Conservation (phyloP, 2,797 vertebrate species). For the Pampus argenteus region DNA sequence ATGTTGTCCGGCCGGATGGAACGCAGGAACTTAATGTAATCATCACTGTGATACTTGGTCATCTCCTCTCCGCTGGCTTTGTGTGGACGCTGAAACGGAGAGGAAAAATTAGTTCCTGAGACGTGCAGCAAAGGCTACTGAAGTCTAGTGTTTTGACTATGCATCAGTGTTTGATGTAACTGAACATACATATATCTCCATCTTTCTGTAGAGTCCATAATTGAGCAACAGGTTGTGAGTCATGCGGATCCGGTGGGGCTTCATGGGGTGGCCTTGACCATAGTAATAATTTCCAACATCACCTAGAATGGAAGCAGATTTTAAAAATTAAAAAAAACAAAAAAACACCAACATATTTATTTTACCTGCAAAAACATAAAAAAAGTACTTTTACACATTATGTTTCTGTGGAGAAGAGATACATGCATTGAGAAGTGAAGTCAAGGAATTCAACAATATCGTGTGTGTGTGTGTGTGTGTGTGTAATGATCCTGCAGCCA, state of each 20-base stretch:
- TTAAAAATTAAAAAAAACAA: neutral
- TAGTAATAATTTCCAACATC: conserved; percentile 98
- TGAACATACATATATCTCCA: conserved; percentile 95
- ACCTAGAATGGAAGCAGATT: conserved; percentile 78
- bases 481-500: neutral
- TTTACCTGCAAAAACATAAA: neutral
- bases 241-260: conserved; percentile 96
- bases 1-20: conserved; percentile 99
- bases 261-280: conserved; percentile 97
- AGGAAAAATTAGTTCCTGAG: neutral
- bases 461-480: neutral
- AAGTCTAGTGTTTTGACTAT: neutral
- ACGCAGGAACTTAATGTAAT: conserved; percentile 98
- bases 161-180: neutral
- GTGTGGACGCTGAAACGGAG: conserved; percentile 91
- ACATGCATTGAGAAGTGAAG: neutral
- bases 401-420: neutral
- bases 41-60: conserved; percentile 99
- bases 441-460: neutral
- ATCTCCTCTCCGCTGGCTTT: conserved; percentile 98
- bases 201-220: conserved; percentile 98
- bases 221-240: conserved; percentile 97
- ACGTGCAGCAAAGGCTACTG: neutral
- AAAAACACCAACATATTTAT: neutral
- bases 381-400: neutral